Conservation (phyloP, 1,140 invertebrate species). For the Trigoniulus corallinus region DNA sequence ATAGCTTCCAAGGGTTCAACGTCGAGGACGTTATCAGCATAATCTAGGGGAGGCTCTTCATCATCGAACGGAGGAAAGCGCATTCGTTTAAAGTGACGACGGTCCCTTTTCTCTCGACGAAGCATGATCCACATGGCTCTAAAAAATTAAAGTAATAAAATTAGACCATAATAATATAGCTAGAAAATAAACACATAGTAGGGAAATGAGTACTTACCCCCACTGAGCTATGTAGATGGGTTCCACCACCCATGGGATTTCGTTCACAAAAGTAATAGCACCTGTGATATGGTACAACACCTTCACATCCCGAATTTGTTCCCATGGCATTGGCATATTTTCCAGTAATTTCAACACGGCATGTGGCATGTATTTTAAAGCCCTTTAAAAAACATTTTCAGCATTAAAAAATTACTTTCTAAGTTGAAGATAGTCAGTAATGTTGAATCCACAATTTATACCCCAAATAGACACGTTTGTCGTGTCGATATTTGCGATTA, state of each 20-base stretch:
- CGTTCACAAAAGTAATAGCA: conserved; percentile 99
- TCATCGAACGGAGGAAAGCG: conserved; percentile 99
- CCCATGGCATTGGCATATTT: conserved; percentile 99
- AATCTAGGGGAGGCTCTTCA: conserved; percentile 98
- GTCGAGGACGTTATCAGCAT: conserved; percentile 97
- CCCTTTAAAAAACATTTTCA: conserved; percentile 36
- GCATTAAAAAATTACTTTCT: conserved; percentile 9
- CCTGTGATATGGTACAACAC: conserved; percentile 96
- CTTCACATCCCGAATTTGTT: conserved; percentile 96
- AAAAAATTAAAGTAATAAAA: conserved; percentile 14
- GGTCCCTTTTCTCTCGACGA: conserved; percentile 94
- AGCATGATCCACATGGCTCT: conserved; percentile 99
- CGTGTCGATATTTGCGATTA: conserved; percentile 93
- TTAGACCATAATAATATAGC: not conserved
- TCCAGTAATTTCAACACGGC: conserved; percentile 96
- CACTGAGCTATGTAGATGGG: conserved; percentile 98
- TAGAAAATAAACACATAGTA: not conserved
- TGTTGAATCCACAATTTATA: conserved; percentile 21
- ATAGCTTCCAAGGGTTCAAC: conserved; percentile 98
- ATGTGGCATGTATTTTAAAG: conserved; percentile 99
- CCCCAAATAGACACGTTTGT: conserved; percentile 97
- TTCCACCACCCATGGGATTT: conserved; percentile 99
- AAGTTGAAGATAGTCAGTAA: not conserved
- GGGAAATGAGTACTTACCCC: conserved; percentile 49
- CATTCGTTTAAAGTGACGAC: conserved; percentile 98